Base-by-base conservation (phyloP, 2,888 invertebrate genomes). In the Neocrepidodera transversa region DNA sequence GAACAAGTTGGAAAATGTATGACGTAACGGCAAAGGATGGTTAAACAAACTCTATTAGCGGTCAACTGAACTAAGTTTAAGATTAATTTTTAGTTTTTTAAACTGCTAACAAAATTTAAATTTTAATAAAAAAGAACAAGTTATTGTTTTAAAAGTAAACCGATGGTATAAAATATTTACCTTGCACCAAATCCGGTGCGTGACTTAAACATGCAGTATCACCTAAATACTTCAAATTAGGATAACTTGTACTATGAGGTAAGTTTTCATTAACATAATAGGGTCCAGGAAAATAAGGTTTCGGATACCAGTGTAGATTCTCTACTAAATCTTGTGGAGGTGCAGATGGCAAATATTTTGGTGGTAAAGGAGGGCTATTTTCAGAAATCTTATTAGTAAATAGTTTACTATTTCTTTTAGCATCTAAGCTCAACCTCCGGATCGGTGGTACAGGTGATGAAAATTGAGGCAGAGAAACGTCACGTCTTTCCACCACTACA, bases 291-390 rank as follows among this genome's bases (percentile, higher is more conserved):
- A 42, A 60, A 36, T 64, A 68, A 13, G 68, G 66, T 40, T 67
- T 67, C 8, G 67, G 65, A 32, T 58, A 59, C 71, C 72, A 73
- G 16, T 58, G 59, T 23, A 62, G 45, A 45, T 66, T 60, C 35
- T 68, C 67, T 10, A 67, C 60, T 23, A 71, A 54, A 58, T 76
- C 75, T 52, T 71, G 74, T 1, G 78, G 78, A 7, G 78, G 78
- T 7, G 78, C 78, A n/a, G 77, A 77, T 2, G 76, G 78, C 56
- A 67, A 67, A 50, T 73, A 68, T 40, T 73, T 68, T 11, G 75
- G 74, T 17, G 73, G 72, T 30, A 73, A 36, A 16, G 70, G 67
- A 13, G 73, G 70, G 2, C 68, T 61, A 8, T 64, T 42, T 6
- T 60, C 59, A 11, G 55, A 40, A 4, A 30, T 45, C n/a, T 40